Percentiles rank a stretch among this genome's conserved stretches.
phyloP scores from a whole-genome alignment of 1,140 invertebrate species.

The Heliconius congener region DNA sequence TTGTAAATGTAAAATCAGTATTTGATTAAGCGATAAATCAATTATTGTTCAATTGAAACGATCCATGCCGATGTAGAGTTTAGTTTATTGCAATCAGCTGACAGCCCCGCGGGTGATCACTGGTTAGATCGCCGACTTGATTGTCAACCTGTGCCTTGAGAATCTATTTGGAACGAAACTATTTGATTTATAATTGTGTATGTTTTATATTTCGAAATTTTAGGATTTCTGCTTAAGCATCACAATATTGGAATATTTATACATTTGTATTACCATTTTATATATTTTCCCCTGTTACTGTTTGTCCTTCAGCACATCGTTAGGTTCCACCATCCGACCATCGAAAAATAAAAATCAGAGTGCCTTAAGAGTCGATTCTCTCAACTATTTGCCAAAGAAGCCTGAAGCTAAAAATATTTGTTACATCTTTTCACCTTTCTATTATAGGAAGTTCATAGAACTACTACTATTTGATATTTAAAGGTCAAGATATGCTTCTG shows the following conservation, averaged over 20 bases:
- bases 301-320: too few relatives aligned
- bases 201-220: too few relatives aligned
- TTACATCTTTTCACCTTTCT: background rate
- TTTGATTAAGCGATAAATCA: constrained; percentile 20
- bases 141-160: constrained; percentile 20
- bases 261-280: too few relatives aligned
- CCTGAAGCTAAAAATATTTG: background rate
- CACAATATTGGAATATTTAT: too few relatives aligned
- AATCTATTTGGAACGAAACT: background rate
- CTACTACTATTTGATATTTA: background rate
- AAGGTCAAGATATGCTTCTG: background rate
- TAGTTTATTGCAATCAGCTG: constrained; percentile 19
- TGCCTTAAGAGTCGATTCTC: too few relatives aligned
- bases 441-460: background rate
- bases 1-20: background rate
- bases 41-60: constrained; percentile 9
- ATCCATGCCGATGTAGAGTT: constrained; percentile 12
- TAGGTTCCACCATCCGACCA: too few relatives aligned
- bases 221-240: too few relatives aligned
- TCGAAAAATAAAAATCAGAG: too few relatives aligned
- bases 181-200: too few relatives aligned
- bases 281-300: too few relatives aligned
- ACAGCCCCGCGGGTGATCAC: constrained; percentile 21
- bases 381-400: too few relatives aligned
- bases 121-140: constrained; percentile 9